A percentile compares a stretch with the other conserved stretches of the same genome.
These are phyloP conservation scores for Pandion haliaetus DNA, from an alignment of 2,113 vertebrate species.

Conservation along the genomic window DNA sequence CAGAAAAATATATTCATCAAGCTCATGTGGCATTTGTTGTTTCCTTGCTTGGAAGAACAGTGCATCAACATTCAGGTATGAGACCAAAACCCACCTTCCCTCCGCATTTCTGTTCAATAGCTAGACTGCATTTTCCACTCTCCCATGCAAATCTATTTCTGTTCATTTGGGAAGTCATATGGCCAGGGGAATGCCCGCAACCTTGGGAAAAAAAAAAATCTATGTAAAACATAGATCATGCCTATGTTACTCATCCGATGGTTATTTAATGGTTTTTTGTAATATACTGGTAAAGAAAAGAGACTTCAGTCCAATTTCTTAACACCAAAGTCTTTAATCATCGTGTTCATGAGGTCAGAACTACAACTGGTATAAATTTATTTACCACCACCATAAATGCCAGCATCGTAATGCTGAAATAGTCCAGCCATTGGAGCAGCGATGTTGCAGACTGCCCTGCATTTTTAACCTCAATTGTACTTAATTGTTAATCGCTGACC, in stretches of 20 bases:
- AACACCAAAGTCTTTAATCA: not conserved
- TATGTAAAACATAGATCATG: not conserved
- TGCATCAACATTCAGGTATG: not conserved
- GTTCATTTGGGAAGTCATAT: not conserved
- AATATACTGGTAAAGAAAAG: not conserved
- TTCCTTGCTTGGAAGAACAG: not conserved
- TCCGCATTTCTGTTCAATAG: not conserved
- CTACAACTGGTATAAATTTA: not conserved
- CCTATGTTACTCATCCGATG: not conserved
- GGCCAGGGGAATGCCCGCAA: not conserved
- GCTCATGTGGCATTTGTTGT: not conserved
- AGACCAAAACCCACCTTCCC: not conserved
- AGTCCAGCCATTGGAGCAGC: not conserved
- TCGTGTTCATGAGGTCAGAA: not conserved
- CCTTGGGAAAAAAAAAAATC: not conserved
- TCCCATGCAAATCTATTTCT: not conserved
- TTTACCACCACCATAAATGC: not conserved
- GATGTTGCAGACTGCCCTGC: not conserved
- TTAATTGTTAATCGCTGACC: slow-evolving; percentile 69
- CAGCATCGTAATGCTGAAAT: not conserved
- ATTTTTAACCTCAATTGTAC: slow-evolving; percentile 60
- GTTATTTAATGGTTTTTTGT: not conserved
- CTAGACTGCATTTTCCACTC: not conserved
- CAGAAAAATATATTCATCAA: not conserved
- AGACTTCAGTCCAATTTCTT: not conserved